phyloP scores from a whole-genome alignment of 2,888 invertebrate genomes.

The Cheiracanthium punctorium region DNA sequence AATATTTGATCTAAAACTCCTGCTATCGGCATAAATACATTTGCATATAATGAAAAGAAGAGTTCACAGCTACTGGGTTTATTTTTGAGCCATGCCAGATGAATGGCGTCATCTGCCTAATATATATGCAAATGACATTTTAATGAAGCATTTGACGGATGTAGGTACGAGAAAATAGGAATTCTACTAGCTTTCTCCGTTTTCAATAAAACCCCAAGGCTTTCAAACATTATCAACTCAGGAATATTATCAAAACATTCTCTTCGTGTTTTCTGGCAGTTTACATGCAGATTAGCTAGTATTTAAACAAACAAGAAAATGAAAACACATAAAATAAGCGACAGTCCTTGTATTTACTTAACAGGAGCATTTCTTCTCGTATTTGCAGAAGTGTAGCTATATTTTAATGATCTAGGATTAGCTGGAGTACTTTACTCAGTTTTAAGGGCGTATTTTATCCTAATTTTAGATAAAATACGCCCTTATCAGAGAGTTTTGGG shows the following conservation, averaged over 20 bases:
- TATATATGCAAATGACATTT: slow-evolving; percentile 6
- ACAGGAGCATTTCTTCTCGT: too few species aligned
- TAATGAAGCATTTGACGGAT: neutral
- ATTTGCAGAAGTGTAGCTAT: too few species aligned
- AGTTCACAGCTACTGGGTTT: neutral
- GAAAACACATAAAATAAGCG: too few species aligned
- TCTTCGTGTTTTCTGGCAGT: neutral
- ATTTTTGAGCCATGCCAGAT: neutral
- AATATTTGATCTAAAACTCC: too few species aligned
- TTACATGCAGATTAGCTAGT: neutral
- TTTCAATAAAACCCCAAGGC: neutral
- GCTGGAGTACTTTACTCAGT: too few species aligned
- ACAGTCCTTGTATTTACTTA: too few species aligned
- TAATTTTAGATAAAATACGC: too few species aligned
- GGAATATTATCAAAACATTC: neutral
- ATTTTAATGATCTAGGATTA: too few species aligned
- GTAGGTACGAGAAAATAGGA: neutral
- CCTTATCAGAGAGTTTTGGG: too few species aligned
- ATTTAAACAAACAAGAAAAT: neutral
- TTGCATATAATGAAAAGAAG: neutral
- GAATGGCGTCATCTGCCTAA: neutral
- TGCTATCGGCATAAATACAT: neutral
- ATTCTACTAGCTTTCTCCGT: neutral
- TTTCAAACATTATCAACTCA: neutral
- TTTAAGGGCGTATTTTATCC: too few species aligned